Evolutionary conservation across 2,113 vertebrate species (phyloP), one percentile per base, ranked within the genome.

Genomic region (Pholis gunnellus): DNA sequence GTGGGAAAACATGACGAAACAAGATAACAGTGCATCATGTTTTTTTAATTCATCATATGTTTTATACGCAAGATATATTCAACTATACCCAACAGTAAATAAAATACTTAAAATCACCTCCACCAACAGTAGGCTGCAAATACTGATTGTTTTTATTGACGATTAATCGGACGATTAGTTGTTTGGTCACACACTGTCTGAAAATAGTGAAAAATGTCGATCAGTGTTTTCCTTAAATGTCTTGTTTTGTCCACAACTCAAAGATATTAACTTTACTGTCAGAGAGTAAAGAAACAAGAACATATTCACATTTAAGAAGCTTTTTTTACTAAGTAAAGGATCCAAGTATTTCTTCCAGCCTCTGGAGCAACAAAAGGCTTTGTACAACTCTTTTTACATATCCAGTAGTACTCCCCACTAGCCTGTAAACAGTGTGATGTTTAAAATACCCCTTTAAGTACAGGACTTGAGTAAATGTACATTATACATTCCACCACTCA

Each of bases 341-440:
- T 15, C 6, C 9, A 1, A 40, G n/a, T 14, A 40, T 11, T 25
- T 42, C 22, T 44, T 42, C 38, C 13, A 25, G 13, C 22, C 15
- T 67, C 20, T 31, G 4, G 22, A 67, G 54, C 22, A 54, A 65
- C 50, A 64, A 56, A 42, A 11, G 60, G 14, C 9, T 46, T 38
- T 15, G 9, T 20, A 50, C 56, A 46, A 50, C 27, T 27, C 22
- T 5, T 60, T 46, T 68, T 13, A 81, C 31, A 36, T 1, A 56
- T 22, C 18, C 13, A 22, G 11, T 31, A 29, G 31, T 36, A 1
- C 40, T 29, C n/a, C 44, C 4, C 22, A 15, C 40, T 2, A 40
- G 15, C n/a, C 52, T 46, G 64, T 44, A 46, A 64, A 72, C n/a
- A 78, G 6, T 69, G 25, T 57, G n/a, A 22, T 46, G 46, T 48